Percentiles rank a stretch among this genome's conserved stretches.
phyloP scores from a whole-genome alignment of 2,113 vertebrate genomes.

The Bubalus kerabau region DNA sequence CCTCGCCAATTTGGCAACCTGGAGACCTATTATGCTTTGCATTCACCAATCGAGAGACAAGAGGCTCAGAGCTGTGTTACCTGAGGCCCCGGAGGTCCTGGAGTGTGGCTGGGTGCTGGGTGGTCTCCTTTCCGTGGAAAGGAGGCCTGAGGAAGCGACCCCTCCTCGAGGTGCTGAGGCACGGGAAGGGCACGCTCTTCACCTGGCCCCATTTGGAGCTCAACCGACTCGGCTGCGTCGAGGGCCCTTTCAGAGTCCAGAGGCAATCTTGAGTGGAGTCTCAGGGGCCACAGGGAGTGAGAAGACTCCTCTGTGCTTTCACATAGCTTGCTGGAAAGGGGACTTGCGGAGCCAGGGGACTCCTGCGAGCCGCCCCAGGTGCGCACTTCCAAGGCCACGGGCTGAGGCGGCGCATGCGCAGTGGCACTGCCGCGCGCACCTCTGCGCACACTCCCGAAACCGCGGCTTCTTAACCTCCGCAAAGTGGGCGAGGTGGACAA shows the following conservation, averaged over 20 bases:
- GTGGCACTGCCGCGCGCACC: constrained; percentile 52
- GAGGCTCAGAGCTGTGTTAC: constrained; percentile 26
- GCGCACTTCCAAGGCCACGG: constrained; percentile 52
- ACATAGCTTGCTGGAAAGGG: constrained; percentile 40
- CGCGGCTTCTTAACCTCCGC: constrained; percentile 83
- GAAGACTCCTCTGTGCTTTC: background rate
- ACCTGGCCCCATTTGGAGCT: background rate
- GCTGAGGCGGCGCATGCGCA: constrained; percentile 42
- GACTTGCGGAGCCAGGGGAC: background rate
- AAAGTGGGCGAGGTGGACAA: constrained; percentile 91
- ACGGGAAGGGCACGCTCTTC: background rate
- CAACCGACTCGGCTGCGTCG: background rate
- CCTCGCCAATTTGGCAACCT: background rate
- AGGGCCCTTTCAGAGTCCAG: background rate
- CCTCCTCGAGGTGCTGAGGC: background rate
- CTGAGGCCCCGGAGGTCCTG: background rate
- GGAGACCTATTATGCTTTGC: background rate
- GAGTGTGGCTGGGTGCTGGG: fast-evolving
- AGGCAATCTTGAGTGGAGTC: background rate
- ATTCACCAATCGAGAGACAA: fast-evolving
- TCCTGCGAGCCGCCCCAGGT: constrained; percentile 24
- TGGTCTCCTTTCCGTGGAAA: background rate
- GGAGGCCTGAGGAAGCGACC: background rate
- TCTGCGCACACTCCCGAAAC: constrained; percentile 63
- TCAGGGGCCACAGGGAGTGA: background rate